Percentiles rank a stretch among this genome's conserved stretches.
These are phyloP conservation scores for Theocolax elegans DNA, from an alignment of 1,140 invertebrate species.

Conservation along the genomic window DNA sequence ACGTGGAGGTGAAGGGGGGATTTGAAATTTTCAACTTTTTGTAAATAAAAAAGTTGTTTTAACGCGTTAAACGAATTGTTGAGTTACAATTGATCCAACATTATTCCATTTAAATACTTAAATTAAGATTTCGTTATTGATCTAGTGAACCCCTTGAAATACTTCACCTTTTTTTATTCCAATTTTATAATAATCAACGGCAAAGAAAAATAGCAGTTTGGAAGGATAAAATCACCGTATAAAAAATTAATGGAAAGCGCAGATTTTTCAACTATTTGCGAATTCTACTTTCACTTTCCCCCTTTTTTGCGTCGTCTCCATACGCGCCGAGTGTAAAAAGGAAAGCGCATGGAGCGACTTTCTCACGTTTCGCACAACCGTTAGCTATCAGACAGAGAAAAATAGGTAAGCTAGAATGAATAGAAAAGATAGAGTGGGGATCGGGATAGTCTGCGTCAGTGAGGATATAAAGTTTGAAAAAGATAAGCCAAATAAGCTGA, in stretches of 20 bases:
- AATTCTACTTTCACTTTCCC: not conserved
- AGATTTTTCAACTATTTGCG: conserved; percentile 4
- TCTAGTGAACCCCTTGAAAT: too few relatives aligned
- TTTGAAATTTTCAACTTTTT: too few relatives aligned
- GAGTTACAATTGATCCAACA: not conserved
- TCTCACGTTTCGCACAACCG: too few relatives aligned
- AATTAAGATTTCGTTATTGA: not conserved
- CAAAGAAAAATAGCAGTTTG: not conserved
- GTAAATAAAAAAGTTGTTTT: too few relatives aligned
- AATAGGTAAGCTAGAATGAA: too few relatives aligned
- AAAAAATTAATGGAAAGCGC: conserved; percentile 17
- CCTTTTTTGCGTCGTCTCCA: too few relatives aligned
- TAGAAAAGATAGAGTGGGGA: too few relatives aligned
- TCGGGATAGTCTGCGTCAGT: not conserved
- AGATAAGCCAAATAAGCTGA: conserved; percentile 34
- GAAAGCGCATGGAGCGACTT: too few relatives aligned
- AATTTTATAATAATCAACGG: conserved; percentile 2
- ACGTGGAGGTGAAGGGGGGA: too few relatives aligned
- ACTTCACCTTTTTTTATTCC: not conserved
- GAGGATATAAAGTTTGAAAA: conserved; percentile 21
- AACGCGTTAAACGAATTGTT: too few relatives aligned
- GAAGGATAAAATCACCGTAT: conserved; percentile 4
- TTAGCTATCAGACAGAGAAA: too few relatives aligned
- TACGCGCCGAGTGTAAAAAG: too few relatives aligned
- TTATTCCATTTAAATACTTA: not conserved